Evolutionary conservation across 92 coral and sea anemone species (phyloP), one percentile per base, ranked within the genome.

Genomic region (Porites cylindrica): DNA sequence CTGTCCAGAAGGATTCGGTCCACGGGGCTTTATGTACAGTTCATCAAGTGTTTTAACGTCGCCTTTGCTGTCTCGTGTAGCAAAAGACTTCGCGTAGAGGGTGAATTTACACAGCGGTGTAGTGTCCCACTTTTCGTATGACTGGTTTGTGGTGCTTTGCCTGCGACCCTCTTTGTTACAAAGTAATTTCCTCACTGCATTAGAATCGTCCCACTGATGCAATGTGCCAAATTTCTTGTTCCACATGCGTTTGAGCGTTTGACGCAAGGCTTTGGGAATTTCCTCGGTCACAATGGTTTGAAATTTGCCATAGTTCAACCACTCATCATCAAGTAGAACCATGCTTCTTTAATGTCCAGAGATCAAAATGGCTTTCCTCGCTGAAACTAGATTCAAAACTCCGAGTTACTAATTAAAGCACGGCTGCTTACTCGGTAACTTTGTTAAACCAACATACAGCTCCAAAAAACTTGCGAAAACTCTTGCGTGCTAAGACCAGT

Each of bases 41-140:
- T 72, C 76, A 51, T 72, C 2, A 2, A 72, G 76, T 24, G 76
- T 72, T n/a, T 72, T 72, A 56, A 38, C 59, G 6, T 54, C 60
- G 4, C 60, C 60, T 54, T 54, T 54, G 14, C 56, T 68, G 72
- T 20, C 6, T 32, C 1, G 75, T 29, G 38, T 29, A 29, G 75
- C 51, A 8, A 70, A 70, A 2, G 51, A 70, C 8, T 70, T 4
- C 7, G 75, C 75, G 16, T 7, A 70, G 50, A 70, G 32, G 4
- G 75, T 70, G 19, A 52, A 51, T 32, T 26, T 4, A n/a, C 32
- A 70, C 75, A 70, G 38, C 8, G 75, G 56, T 4, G 75, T 70
- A 38, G 18, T 13, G 4, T 70, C 75, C 75, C 75, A 70, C 51
- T 32, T 1, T 23, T 26, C 52, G 18, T 70, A 70, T 3, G 75